These are phyloP conservation scores for Drosophila falleni DNA, from an alignment of 2,888 invertebrate species.

Conservation along the genomic window DNA sequence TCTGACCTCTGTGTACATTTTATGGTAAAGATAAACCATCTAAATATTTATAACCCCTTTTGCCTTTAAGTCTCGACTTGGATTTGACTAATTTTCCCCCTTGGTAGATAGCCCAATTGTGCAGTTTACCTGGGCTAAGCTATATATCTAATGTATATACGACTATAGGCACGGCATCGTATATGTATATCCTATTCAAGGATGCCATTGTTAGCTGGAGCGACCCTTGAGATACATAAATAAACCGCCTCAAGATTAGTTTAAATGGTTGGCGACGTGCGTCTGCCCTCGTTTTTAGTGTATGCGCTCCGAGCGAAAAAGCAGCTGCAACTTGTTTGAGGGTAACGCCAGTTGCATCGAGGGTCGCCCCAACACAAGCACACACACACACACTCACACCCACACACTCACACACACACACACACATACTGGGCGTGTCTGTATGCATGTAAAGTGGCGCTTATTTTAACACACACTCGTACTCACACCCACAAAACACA, in stretches of 20 bases:
- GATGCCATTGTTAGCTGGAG: conserved; percentile 66
- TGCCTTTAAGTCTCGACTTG: neutral
- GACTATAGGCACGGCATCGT: conserved; percentile 18
- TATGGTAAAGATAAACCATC: neutral
- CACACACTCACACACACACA: conserved; percentile 19
- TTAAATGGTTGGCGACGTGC: conserved; percentile 73
- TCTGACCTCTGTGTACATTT: conserved; percentile 3
- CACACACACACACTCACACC: conserved; percentile 18
- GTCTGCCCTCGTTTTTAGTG: conserved; percentile 67
- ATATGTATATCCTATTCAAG: conserved; percentile 34
- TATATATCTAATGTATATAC: neutral
- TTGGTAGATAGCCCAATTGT: conserved; percentile 29
- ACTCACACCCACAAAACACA: conserved; percentile 26
- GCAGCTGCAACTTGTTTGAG: conserved; percentile 43
- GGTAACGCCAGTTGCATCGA: conserved; percentile 51
- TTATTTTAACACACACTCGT: conserved; percentile 52
- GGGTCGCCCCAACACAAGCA: conserved; percentile 25
- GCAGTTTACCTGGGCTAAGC: conserved; percentile 43
- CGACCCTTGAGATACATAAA: conserved; percentile 73
- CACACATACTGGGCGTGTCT: conserved; percentile 26
- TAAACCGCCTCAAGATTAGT: conserved; percentile 76
- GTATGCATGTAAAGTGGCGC: conserved; percentile 61
- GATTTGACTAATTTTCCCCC: conserved; percentile 14
- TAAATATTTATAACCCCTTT: neutral
- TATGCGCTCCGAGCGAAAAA: conserved; percentile 21